phyloP scores from a whole-genome alignment of 2,888 invertebrate genomes.

The Serripes groenlandicus region DNA sequence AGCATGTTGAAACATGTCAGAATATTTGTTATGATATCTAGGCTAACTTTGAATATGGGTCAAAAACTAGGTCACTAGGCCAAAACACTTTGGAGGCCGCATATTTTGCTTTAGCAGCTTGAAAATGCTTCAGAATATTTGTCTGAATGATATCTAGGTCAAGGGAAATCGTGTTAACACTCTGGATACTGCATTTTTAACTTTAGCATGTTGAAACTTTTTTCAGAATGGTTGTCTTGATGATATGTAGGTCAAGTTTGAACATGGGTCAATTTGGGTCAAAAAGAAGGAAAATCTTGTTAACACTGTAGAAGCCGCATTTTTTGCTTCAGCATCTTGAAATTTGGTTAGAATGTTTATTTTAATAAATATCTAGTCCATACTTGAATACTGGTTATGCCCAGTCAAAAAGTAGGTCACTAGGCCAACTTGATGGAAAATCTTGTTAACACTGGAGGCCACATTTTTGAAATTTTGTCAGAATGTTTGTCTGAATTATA shows the following conservation, averaged over 20 bases:
- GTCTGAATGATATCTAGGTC: neutral
- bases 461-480: constrained; percentile 17
- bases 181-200: constrained; percentile 12
- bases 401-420: constrained; percentile 13
- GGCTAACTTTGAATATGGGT: neutral
- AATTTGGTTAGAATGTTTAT: constrained; percentile 13
- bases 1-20: neutral
- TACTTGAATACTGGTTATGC: constrained; percentile 4
- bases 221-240: constrained; percentile 15
- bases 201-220: constrained; percentile 1
- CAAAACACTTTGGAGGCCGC: neutral
- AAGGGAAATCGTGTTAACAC: neutral
- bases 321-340: neutral
- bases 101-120: neutral
- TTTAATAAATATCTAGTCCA: neutral
- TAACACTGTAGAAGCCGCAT: constrained; percentile 9
- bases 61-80: constrained; percentile 24
- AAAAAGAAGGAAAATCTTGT: constrained; percentile 18
- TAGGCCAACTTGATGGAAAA: constrained; percentile 13
- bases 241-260: neutral
- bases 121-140: neutral
- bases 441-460: constrained; percentile 14
- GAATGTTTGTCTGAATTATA: constrained; percentile 6
- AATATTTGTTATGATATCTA: neutral
- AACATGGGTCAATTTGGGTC: constrained; percentile 9